Conservation (phyloP, 2,113 vertebrate genomes). For the Scytalopus superciliaris region DNA sequence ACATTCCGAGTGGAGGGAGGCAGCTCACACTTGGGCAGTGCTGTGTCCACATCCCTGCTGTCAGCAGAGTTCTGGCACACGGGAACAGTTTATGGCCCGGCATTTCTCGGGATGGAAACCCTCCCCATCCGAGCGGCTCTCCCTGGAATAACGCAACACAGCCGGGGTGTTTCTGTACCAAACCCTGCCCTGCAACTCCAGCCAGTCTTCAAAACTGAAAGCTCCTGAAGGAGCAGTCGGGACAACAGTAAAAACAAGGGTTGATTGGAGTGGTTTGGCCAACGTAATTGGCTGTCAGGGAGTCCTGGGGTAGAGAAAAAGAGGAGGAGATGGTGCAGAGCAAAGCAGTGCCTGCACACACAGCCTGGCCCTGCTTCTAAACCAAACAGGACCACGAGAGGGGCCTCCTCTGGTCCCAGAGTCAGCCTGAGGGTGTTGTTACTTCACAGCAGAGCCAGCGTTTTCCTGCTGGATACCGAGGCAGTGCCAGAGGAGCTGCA, state of each 20-base stretch:
- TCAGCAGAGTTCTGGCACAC: neutral
- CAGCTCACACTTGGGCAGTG: neutral
- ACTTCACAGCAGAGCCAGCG: constrained; percentile 78
- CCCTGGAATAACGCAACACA: neutral
- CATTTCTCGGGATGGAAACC: neutral
- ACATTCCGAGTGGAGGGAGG: neutral
- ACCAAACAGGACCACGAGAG: fast-evolving
- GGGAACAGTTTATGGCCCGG: too few species aligned
- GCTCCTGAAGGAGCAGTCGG: neutral
- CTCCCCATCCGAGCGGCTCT: neutral
- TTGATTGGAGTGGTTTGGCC: neutral
- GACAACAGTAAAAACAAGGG: neutral
- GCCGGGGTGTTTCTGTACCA: neutral
- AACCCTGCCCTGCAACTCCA: neutral
- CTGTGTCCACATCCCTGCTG: neutral
- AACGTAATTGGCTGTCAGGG: neutral
- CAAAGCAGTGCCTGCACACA: neutral
- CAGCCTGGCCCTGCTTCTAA: neutral
- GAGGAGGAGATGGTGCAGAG: neutral
- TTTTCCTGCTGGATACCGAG: constrained; percentile 78
- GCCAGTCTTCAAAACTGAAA: neutral
- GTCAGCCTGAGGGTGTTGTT: neutral
- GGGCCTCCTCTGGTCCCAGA: neutral
- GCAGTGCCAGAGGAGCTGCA: constrained; percentile 83
- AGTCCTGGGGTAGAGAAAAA: neutral